Evolutionary conservation across 1,140 invertebrate species (phyloP).

Genomic region (Brachionus manjavacas): DNA sequence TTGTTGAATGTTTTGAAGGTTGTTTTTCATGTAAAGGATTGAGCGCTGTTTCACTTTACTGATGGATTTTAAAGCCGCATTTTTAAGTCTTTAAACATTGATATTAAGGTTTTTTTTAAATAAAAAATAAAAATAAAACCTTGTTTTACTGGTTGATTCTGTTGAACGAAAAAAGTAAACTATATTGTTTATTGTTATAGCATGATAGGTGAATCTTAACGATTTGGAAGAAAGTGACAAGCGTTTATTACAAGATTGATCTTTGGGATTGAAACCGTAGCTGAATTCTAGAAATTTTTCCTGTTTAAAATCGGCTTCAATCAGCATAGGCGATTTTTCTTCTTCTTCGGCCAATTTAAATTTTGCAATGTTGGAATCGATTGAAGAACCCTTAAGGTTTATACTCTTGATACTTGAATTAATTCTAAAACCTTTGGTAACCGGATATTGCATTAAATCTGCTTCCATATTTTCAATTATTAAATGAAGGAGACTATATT

Average conservation of each 20-base stretch:
- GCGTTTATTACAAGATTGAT: neutral
- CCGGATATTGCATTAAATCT: neutral
- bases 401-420: slow-evolving; percentile 38
- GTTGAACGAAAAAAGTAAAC: slow-evolving; percentile 20
- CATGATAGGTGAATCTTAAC: slow-evolving; percentile 27
- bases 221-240: neutral
- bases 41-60: slow-evolving; percentile 4
- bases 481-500: neutral
- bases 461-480: slow-evolving; percentile 17
- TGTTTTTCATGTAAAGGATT: slow-evolving; percentile 19
- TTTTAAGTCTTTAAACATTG: neutral
- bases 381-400: neutral
- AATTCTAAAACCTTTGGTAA: neutral
- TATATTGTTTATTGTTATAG: slow-evolving; percentile 32
- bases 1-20: slow-evolving; percentile 25
- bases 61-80: slow-evolving; percentile 10
- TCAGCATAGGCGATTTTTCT: neutral
- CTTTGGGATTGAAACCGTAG: neutral
- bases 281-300: slow-evolving; percentile 16
- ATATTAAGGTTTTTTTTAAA: no score
- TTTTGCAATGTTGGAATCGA: neutral
- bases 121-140: neutral
- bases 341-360: neutral
- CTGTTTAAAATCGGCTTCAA: slow-evolving; percentile 21
- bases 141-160: neutral